Evolutionary conservation across 1,140 invertebrate species (phyloP), one percentile per base, ranked within the genome.

Genomic region (Pteromalus puparum): DNA sequence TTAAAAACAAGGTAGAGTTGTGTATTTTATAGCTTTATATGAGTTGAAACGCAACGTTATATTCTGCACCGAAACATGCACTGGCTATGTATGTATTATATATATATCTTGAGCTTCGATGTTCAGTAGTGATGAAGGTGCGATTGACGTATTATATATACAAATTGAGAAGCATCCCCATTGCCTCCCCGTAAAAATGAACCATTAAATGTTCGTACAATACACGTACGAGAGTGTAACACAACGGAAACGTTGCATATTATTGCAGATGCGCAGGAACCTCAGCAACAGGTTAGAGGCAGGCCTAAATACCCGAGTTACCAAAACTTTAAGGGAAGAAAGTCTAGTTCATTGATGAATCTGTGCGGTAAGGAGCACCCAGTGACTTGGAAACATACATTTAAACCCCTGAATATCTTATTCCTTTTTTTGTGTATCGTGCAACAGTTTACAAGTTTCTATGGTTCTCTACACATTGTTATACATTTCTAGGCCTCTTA

Each of bases 291-390:
- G 93, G 93, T 95, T 94, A 95, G 95, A 94, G 95, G 95, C 94
- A 95, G 95, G 94, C 95, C 95, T 95, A 96, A 96, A 95, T 96
- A 96, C 95, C 94, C 95, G 93, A 96, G 95, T 95, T 96, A 96
- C 95, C 95, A 96, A 95, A 96, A 96, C 95, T 96, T 96, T 96
- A 96, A 96, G 95, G 94, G 96, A 92, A 96, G 96, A 95, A 97
- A 97, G 94, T 97, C 97, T 94, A 97, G 96, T 95, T 97, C 97
- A 92, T 95, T 97, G 95, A 97, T 97, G 96, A 97, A 97, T 96
- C 95, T 97, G 95, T 97, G 96, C 94, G 97, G 97, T 97, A 97
- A 97, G 96, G 95, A 93, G 91, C 89, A 90, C 90, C 88, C 68
- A 90, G 90, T 91, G 91, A 92, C 89, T 80, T 81, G 46, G 80